Evolutionary conservation across 2,888 invertebrate species (phyloP).

Genomic region (Andrena bicolor): DNA sequence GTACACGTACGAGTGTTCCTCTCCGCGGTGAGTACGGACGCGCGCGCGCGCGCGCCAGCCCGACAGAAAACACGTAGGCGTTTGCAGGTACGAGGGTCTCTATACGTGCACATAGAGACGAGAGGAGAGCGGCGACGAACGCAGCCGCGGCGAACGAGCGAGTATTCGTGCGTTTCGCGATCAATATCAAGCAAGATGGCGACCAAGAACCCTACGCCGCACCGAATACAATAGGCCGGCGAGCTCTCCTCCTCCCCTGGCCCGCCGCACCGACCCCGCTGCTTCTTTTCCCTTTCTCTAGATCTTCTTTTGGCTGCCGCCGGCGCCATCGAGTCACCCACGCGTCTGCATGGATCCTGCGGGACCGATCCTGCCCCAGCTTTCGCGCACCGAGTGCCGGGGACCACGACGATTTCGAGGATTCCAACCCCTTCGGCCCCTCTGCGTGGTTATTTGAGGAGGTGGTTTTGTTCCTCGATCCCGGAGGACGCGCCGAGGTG

Average conservation of each 20-base stretch:
- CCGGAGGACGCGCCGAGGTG: conserved; percentile 1
- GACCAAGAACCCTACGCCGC: conserved; percentile 82
- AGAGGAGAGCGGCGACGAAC: conserved; percentile 64
- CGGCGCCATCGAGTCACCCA: conserved; percentile 60
- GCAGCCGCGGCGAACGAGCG: conserved; percentile 68
- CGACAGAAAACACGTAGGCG: not conserved
- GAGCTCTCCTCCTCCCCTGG: conserved; percentile 57
- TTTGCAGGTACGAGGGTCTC: not conserved
- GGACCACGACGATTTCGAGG: conserved; percentile 23
- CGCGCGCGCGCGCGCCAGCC: not conserved
- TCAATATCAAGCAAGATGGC: conserved; percentile 85
- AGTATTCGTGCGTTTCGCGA: conserved; percentile 84
- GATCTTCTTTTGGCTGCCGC: conserved; percentile 48
- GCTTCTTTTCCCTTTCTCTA: conserved; percentile 54
- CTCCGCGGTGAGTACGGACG: conserved; percentile 6
- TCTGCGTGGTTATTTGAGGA: not conserved
- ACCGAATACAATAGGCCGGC: conserved; percentile 82
- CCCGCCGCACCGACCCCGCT: conserved; percentile 55
- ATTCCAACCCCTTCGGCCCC: not conserved
- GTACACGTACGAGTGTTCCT: conserved; percentile 29
- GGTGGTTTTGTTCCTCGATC: not conserved
- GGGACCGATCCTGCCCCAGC: conserved; percentile 7
- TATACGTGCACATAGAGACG: conserved; percentile 29
- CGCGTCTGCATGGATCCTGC: conserved; percentile 26
- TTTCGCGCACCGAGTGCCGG: not conserved